Base-by-base conservation (phyloP, 2,113 vertebrate species). In the Tetrao urogallus region DNA sequence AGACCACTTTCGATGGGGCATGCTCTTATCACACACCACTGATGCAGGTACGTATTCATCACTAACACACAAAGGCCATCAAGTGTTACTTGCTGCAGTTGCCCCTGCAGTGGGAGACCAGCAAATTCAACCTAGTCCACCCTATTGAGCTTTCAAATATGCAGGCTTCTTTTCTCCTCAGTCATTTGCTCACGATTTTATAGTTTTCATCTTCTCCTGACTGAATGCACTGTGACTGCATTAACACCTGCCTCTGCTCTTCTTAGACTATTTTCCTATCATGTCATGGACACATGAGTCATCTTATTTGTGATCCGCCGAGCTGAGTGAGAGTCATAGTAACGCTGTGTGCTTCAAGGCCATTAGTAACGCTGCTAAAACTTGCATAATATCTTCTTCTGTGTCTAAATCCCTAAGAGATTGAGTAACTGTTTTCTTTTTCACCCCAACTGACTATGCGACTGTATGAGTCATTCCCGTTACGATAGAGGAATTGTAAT, bases 341-440 rank as follows among this genome's bases (percentile, higher is more conserved):
- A 91, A 87, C 88, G 90, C 67, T 94, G 86, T 94, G 93, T 13
- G 70, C 94, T 95, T 93, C 80, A 75, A 90, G 93, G 94, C 95
- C 95, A 91, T 97, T 96, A 90, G 88, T 86, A 95, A 94, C 43
- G 14, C 86, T 81, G 82, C 85, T 94, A 83, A 93, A 94, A 90
- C 93, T 97, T 95, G 90, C 95, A 96, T 93, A 96, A 97, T 94
- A 69, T 90, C 94, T 95, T 91, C 93, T 92, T 90, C 94, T 83
- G 82, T 91, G 91, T 83, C 94, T 95, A 81, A 96, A 95, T 94
- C 93, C 90, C 93, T 88, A 45, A 94, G 89, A 96, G 93, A 88
- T 34, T 94, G 96, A 97, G 90, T 92, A 96, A 95, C 90, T 96
- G 91, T 94, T 97, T 97, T 96, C 93, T 88, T 96, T 92, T 89